These are phyloP conservation scores for Amblyjoppa proteus DNA, from an alignment of 2,888 invertebrate genomes.

Conservation along the genomic window DNA sequence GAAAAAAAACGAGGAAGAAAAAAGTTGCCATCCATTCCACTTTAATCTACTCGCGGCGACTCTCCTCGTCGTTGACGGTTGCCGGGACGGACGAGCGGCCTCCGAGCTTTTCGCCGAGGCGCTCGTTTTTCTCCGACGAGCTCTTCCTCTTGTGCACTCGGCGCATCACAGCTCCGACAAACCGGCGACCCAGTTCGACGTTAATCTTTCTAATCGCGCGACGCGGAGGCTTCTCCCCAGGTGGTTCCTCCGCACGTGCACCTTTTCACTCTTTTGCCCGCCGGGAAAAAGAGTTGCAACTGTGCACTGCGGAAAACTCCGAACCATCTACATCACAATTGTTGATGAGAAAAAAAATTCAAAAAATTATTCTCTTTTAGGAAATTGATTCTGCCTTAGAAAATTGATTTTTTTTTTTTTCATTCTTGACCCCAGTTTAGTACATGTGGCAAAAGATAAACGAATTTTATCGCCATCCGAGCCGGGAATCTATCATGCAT, in stretches of 20 bases:
- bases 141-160: constrained; percentile 39
- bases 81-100: constrained; percentile 16
- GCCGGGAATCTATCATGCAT: neutral
- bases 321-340: neutral
- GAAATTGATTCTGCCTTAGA: no score
- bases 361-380: no score
- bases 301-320: neutral
- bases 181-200: constrained; percentile 58
- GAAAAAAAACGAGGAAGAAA: neutral
- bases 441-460: neutral
- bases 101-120: constrained; percentile 31
- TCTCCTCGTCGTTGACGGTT: constrained; percentile 22
- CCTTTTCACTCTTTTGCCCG: constrained; percentile 8
- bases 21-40: constrained; percentile 46
- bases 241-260: constrained; percentile 12
- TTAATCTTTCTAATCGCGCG: constrained; percentile 63
- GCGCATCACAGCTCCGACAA: constrained; percentile 40
- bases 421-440: no score
- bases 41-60: constrained; percentile 47
- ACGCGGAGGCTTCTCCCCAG: constrained; percentile 38
- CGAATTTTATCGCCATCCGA: neutral
- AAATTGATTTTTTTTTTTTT: no score
- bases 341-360: no score
- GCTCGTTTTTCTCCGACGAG: neutral
- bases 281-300: neutral